Conservation (phyloP, 2,113 vertebrate species). For the Lophius piscatorius region DNA sequence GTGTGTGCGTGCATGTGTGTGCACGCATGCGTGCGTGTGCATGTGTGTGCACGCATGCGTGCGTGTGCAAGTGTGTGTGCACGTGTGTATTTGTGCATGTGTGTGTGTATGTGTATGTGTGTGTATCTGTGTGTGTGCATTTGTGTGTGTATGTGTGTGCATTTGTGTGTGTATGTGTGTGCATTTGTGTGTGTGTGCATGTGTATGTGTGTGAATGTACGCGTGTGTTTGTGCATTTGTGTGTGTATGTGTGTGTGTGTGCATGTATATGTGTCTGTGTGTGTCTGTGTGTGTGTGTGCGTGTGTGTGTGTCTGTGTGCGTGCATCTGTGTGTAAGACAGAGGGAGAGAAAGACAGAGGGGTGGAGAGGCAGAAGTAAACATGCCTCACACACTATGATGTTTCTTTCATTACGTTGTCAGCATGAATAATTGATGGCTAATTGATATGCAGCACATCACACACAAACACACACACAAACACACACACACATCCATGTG, state of each 20-base stretch:
- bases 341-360: not conserved
- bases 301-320: conserved; percentile 22
- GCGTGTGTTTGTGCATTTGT: conserved; percentile 6
- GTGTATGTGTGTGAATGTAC: conserved; percentile 21
- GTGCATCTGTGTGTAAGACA: conserved; percentile 10
- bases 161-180: conserved; percentile 9
- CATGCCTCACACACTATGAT: conserved; percentile 71
- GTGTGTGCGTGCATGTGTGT: conserved; percentile 16
- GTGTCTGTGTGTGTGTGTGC: conserved; percentile 15
- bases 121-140: conserved; percentile 23
- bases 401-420: conserved; percentile 76
- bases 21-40: conserved; percentile 6
- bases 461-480: conserved; percentile 7
- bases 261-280: conserved; percentile 8
- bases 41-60: conserved; percentile 20
- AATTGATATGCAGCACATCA: conserved; percentile 72
- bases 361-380: conserved; percentile 49
- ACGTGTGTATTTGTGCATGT: conserved; percentile 13
- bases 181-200: conserved; percentile 12
- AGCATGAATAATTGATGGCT: conserved; percentile 75
- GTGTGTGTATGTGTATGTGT: conserved; percentile 15
- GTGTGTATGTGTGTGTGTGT: conserved; percentile 26
- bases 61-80: conserved; percentile 11
- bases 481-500: conserved; percentile 21
- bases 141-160: conserved; percentile 19